Base-by-base conservation (phyloP, 1,140 invertebrate species). In the Mizuhopecten yessoensis region DNA sequence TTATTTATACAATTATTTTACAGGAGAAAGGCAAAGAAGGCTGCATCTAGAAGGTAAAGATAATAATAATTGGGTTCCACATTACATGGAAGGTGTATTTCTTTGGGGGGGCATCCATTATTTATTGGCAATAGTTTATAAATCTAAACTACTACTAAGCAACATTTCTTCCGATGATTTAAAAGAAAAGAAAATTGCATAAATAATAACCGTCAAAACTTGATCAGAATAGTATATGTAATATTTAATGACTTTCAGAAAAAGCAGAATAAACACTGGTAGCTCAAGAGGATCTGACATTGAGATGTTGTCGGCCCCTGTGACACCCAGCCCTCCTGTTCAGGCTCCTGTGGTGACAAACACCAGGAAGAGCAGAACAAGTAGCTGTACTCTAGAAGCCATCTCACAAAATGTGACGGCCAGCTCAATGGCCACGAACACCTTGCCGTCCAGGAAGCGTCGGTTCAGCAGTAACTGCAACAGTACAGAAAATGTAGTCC, bases 11-110 rank as follows among this genome's bases (percentile, higher is more conserved):
- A 33, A 42, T 91, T 49, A 29, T 39, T 86, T 94, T 92, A 75
- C 91, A 94, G 93, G 89, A 94, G 92, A 87, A 93, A 88, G 29
- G 75, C 92, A 87, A 94, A 93, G 90, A 92, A 49, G 88, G 87
- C 86, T 45, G 75, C 89, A 33, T 29, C 87, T 23, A 93, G 93
- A 92, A 94, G 93, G 93, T 94, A 90, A 86, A 33, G n/a, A 42
- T 87, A n/a, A 23, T 20, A 45, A 9, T 45, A 20, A 17, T 7
- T 39, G n/a, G n/a, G n/a, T n/a, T n/a, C n/a, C n/a, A n/a, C n/a
- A n/a, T n/a, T n/a, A n/a, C n/a, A n/a, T n/a, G n/a, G n/a, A n/a
- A n/a, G n/a, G n/a, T n/a, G n/a, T n/a, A n/a, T n/a, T n/a, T n/a
- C n/a, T n/a, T n/a, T n/a, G n/a, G n/a, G n/a, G n/a, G n/a, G n/a